These are phyloP conservation scores for Pseudomyrmex cubaensis DNA, from an alignment of 1,140 invertebrate species.

Conservation along the genomic window DNA sequence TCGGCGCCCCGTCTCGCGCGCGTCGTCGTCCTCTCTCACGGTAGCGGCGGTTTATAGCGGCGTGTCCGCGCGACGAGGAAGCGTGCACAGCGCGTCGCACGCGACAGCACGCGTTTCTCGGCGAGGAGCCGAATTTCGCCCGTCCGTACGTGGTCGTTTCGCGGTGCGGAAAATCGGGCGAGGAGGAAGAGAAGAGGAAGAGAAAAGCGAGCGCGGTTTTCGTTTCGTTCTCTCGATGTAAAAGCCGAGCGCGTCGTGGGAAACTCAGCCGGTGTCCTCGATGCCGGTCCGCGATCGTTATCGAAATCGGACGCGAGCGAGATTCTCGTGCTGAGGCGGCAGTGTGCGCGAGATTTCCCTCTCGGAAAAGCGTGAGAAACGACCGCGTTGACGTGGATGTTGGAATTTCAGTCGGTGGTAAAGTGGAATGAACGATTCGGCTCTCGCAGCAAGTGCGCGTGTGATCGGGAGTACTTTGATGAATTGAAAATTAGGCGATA, in stretches of 20 bases:
- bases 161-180: background rate
- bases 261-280: slow-evolving; percentile 27
- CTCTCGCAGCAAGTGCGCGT: slow-evolving; percentile 1
- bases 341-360: slow-evolving; percentile 12
- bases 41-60: slow-evolving; percentile 30
- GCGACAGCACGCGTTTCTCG: slow-evolving; percentile 56
- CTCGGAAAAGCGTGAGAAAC: background rate
- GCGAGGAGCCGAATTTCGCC: slow-evolving; percentile 34
- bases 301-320: slow-evolving; percentile 1
- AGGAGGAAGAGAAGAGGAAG: background rate
- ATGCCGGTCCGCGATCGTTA: slow-evolving; percentile 26
- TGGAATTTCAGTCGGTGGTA: background rate
- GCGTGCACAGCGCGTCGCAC: slow-evolving; percentile 63
- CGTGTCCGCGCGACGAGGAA: slow-evolving; percentile 64
- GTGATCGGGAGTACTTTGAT: slow-evolving; percentile 21
- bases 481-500: background rate
- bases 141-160: background rate
- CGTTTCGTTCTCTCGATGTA: too few relatives aligned
- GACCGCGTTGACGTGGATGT: background rate
- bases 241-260: slow-evolving; percentile 14
- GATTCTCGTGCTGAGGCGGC: background rate
- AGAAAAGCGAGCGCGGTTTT: slow-evolving; percentile 2
- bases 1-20: slow-evolving; percentile 65
- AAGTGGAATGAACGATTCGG: background rate
- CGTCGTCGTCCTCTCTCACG: slow-evolving; percentile 58